Conservation (phyloP, 1,140 invertebrate genomes). For the Mamestra configurata region DNA sequence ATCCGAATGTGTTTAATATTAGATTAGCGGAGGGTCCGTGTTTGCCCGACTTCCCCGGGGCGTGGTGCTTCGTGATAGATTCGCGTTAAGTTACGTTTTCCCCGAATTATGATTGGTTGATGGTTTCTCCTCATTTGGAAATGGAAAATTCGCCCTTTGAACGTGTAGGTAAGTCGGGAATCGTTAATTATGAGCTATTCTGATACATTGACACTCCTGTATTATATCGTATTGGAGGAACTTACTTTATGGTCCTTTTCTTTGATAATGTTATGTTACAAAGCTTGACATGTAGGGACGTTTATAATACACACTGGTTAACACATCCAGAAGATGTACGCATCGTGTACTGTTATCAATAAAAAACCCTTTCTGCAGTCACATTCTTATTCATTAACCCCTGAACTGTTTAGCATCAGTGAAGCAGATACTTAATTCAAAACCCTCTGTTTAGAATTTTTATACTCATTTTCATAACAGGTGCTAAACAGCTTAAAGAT, state of each 20-base stretch:
- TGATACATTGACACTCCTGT: not conserved
- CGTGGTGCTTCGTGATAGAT: slow-evolving; percentile 74
- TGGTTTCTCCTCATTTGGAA: slow-evolving; percentile 70
- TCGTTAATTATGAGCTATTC: slow-evolving; percentile 22
- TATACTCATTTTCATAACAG: too few species aligned
- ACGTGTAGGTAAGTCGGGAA: slow-evolving; percentile 11
- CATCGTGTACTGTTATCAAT: too few species aligned
- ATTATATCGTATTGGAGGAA: not conserved
- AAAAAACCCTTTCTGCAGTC: too few species aligned
- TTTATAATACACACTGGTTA: too few species aligned
- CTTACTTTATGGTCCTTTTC: not conserved
- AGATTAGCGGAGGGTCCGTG: slow-evolving; percentile 78
- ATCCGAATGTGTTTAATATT: slow-evolving; percentile 87
- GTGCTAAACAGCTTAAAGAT: too few species aligned
- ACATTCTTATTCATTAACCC: too few species aligned
- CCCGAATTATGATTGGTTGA: slow-evolving; percentile 80
- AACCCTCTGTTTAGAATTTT: too few species aligned
- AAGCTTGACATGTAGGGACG: too few species aligned
- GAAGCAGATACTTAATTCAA: too few species aligned
- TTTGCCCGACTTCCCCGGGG: slow-evolving; percentile 63
- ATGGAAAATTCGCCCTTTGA: slow-evolving; percentile 65
- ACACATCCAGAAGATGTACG: too few species aligned
- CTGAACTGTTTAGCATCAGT: too few species aligned
- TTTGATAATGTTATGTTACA: too few species aligned
- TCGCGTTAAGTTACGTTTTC: slow-evolving; percentile 68